Evolutionary conservation across 2,113 vertebrate genomes (phyloP).

Genomic region (Cottus gobio): DNA sequence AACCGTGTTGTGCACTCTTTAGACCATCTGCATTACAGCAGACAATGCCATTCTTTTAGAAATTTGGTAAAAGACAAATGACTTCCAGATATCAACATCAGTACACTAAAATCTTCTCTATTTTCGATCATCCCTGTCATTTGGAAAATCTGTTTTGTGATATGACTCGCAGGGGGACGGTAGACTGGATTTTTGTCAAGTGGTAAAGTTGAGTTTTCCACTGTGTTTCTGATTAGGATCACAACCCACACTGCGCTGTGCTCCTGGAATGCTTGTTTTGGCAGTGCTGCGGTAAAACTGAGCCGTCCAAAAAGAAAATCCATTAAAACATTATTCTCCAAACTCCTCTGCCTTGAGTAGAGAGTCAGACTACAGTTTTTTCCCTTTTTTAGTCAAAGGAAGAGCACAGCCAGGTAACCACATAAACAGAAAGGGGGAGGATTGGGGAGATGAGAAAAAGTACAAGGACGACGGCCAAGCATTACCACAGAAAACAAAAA

Average conservation of each 20-base stretch:
- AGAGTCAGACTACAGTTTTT: constrained; percentile 43
- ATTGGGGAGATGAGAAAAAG: background rate
- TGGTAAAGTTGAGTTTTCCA: constrained; percentile 70
- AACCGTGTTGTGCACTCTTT: constrained; percentile 18
- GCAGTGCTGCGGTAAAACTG: constrained; percentile 65
- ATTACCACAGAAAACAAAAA: constrained; percentile 40
- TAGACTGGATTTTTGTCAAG: constrained; percentile 30
- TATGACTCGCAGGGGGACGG: constrained; percentile 17
- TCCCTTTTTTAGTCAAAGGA: constrained; percentile 81
- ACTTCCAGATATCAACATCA: background rate
- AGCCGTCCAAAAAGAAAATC: constrained; percentile 72
- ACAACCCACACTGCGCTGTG: constrained; percentile 68
- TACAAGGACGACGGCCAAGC: constrained; percentile 20
- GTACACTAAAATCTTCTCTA: background rate
- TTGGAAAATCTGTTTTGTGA: constrained; percentile 15
- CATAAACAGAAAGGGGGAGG: constrained; percentile 7
- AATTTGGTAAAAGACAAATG: background rate
- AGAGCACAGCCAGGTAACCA: constrained; percentile 61
- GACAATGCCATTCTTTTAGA: background rate
- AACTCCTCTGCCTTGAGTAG: constrained; percentile 39
- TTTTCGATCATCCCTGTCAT: background rate
- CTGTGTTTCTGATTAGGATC: constrained; percentile 75
- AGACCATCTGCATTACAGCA: constrained; percentile 1
- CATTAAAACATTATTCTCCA: constrained; percentile 71
- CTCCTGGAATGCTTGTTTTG: constrained; percentile 82